Evolutionary conservation across 2,113 vertebrate genomes (phyloP).

Genomic region (Acanthisitta chloris): DNA sequence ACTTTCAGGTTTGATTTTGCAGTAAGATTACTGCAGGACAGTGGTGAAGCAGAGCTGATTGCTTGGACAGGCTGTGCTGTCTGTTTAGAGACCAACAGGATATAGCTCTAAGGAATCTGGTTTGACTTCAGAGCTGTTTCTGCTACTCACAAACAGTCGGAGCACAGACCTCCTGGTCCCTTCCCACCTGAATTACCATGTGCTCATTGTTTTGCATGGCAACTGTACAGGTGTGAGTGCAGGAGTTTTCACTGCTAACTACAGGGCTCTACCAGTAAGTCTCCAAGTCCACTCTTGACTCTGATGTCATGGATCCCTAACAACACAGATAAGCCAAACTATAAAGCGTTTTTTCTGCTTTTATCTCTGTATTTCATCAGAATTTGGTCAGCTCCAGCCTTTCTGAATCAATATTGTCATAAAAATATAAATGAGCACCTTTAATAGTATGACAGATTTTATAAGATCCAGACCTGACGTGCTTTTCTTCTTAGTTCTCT

Average conservation of each 20-base stretch:
- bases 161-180: neutral
- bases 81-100: neutral
- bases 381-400: neutral
- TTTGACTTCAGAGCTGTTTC: neutral
- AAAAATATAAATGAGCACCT: neutral
- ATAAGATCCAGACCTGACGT: neutral
- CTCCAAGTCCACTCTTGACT: neutral
- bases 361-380: neutral
- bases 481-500: neutral
- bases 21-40: fast-evolving
- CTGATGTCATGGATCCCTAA: neutral
- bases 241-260: neutral
- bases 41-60: neutral
- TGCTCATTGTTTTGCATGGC: neutral
- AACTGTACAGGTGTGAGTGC: neutral
- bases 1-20: neutral
- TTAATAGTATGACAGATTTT: neutral
- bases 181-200: neutral
- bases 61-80: neutral
- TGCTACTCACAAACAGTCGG: neutral
- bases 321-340: neutral
- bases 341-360: neutral
- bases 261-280: neutral
- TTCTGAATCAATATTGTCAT: neutral
- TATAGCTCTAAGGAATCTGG: neutral